Evolutionary conservation across 2,888 invertebrate species (phyloP).

Genomic region (Holacanthella duospinosa): DNA sequence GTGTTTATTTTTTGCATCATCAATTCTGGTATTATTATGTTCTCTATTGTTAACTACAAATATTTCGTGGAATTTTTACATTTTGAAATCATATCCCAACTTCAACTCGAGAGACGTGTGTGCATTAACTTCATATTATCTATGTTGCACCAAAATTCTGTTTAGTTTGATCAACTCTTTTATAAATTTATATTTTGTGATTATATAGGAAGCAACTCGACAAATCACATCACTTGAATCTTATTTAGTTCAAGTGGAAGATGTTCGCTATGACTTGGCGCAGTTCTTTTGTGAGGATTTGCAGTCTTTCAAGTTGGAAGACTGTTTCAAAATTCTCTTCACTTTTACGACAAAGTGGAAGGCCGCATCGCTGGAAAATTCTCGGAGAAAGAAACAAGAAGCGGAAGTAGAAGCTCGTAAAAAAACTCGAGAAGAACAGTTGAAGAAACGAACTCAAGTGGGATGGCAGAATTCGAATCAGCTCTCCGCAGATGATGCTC

Average conservation of each 20-base stretch:
- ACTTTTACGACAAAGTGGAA: conserved; percentile 79
- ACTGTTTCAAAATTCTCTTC: conserved; percentile 81
- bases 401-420: conserved; percentile 71
- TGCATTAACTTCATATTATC: neutral
- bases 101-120: too few species aligned
- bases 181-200: too few species aligned
- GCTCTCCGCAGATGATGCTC: too few species aligned
- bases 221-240: conserved; percentile 66
- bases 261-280: conserved; percentile 64
- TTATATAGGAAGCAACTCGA: conserved; percentile 58
- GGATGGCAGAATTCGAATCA: conserved; percentile 34
- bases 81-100: too few species aligned
- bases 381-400: conserved; percentile 66
- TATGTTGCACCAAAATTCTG: neutral
- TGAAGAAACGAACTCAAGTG: conserved; percentile 32
- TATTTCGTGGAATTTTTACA: too few species aligned
- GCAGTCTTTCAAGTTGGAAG: conserved; percentile 79
- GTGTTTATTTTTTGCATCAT: too few species aligned
- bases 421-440: conserved; percentile 59
- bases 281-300: conserved; percentile 92
- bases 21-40: too few species aligned
- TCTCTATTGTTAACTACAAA: too few species aligned
- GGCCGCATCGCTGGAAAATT: conserved; percentile 74
- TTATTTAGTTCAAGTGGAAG: conserved; percentile 72
- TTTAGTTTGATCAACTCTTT: neutral